Conservation (phyloP, 2,888 invertebrate species). For the Amaurobius ferox region DNA sequence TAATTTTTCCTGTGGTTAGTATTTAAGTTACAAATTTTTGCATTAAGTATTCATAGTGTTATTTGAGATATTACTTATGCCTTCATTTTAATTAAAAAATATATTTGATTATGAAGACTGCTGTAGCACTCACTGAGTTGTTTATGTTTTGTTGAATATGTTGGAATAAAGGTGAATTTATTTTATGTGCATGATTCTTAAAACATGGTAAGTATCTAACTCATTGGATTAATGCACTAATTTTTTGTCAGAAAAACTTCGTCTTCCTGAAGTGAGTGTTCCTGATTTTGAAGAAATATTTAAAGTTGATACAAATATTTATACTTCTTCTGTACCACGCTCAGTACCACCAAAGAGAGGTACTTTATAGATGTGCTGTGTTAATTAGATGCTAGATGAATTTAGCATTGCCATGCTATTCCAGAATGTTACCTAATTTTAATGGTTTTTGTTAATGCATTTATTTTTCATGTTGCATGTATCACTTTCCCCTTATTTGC, state of each 20-base stretch:
- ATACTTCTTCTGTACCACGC: slow-evolving; percentile 75
- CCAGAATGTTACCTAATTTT: neutral
- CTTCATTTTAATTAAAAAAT: too few species aligned
- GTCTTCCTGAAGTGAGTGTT: slow-evolving; percentile 61
- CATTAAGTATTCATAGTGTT: too few species aligned
- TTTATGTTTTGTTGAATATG: too few species aligned
- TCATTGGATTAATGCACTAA: too few species aligned
- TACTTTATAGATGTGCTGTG: slow-evolving; percentile 69
- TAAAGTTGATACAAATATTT: slow-evolving; percentile 77
- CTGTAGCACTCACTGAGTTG: too few species aligned
- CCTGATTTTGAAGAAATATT: slow-evolving; percentile 75
- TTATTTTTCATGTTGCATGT: too few species aligned
- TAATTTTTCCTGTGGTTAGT: too few species aligned
- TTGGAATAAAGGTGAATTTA: neutral
- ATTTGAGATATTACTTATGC: too few species aligned
- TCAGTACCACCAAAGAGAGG: slow-evolving; percentile 74
- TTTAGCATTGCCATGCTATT: neutral
- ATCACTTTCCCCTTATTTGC: too few species aligned
- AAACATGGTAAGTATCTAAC: neutral
- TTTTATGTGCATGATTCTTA: neutral
- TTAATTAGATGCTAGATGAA: neutral
- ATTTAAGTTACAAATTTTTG: too few species aligned
- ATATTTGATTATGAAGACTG: too few species aligned
- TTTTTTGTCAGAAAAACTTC: slow-evolving; percentile 58
- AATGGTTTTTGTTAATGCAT: too few species aligned